Evolutionary conservation across 2,888 invertebrate genomes (phyloP).

Genomic region (Apamea crenata): DNA sequence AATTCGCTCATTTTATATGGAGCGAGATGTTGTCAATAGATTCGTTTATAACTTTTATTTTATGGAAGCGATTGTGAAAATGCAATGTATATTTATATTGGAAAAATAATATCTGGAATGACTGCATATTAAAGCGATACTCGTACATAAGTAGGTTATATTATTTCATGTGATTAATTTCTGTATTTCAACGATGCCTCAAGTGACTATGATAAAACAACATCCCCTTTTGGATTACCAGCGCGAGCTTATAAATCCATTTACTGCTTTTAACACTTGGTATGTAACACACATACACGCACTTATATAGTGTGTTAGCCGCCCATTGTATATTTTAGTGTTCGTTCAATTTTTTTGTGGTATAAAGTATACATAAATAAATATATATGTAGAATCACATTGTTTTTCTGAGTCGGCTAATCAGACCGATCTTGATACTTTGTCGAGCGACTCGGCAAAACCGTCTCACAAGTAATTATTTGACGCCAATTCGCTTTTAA

Average conservation of each 20-base stretch:
- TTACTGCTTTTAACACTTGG: slow-evolving; percentile 16
- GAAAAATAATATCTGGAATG: neutral
- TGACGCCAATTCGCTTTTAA: slow-evolving; percentile 36
- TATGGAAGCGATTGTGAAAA: neutral
- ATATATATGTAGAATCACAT: no score
- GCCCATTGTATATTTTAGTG: no score
- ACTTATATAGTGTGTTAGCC: no score
- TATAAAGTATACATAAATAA: no score
- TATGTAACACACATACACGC: slow-evolving; percentile 16
- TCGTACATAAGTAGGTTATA: no score
- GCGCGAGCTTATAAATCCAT: slow-evolving; percentile 21
- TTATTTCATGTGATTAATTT: neutral
- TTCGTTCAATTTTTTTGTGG: no score
- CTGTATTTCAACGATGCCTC: neutral
- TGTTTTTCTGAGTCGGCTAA: slow-evolving; percentile 40
- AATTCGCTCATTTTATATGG: slow-evolving; percentile 47
- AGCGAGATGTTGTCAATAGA: slow-evolving; percentile 17
- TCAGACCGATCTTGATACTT: slow-evolving; percentile 37
- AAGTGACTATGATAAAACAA: neutral
- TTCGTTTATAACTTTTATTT: slow-evolving; percentile 20
- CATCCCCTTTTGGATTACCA: neutral
- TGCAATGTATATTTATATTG: neutral
- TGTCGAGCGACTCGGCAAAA: slow-evolving; percentile 12
- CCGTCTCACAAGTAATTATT: slow-evolving; percentile 28
- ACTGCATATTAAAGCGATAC: neutral